Evolutionary conservation across 2,888 invertebrate species (phyloP), one percentile per base, ranked within the genome.

Genomic region (Drosophila anomelani): DNA sequence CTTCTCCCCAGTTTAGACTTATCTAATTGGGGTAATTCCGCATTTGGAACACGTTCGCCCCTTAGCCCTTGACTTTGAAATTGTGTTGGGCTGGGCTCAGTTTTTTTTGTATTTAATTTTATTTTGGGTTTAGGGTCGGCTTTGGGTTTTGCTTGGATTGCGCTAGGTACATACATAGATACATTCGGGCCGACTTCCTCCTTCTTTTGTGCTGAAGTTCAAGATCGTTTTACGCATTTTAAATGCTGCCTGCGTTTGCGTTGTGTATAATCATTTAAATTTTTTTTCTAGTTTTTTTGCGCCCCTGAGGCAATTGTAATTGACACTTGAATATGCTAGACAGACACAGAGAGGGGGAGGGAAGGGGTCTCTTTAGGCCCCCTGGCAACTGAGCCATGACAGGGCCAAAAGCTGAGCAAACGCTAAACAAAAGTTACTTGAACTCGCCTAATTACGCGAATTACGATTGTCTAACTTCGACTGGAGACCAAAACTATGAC

Each of bases 201-300:
- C 66, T 73, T 74, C 59, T 73, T 74, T 67, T 56, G 68, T 71
- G 72, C 67, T 79, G 80, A 89, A 89, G 88, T 88, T 89, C 89
- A 89, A 89, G 90, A 88, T 89, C 85, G 84, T 56, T 79, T 77
- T 74, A 80, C 78, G 84, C 76, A 84, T 79, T 88, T 88, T 64
- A 70, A 81, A 81, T 87, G 64, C 69, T 53, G 63, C 72, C 74
- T 75, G 56, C 59, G 59, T 58, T 74, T 36, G 61, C 61, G 17
- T 46, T 57, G 51, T 60, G 75, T 78, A 73, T 76, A 68, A 79
- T 78, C 74, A 68, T 79, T 75, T 66, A 56, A 74, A 68, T 68
- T 38, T 38, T 23, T 8, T 36, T 60, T 47, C 44, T 38, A 29
- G 17, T 61, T 54, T 63, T 32, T 62, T 59, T 72, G 61, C 80